These are phyloP conservation scores for Tortricodes alternella DNA, from an alignment of 2,888 invertebrate species.

Conservation along the genomic window DNA sequence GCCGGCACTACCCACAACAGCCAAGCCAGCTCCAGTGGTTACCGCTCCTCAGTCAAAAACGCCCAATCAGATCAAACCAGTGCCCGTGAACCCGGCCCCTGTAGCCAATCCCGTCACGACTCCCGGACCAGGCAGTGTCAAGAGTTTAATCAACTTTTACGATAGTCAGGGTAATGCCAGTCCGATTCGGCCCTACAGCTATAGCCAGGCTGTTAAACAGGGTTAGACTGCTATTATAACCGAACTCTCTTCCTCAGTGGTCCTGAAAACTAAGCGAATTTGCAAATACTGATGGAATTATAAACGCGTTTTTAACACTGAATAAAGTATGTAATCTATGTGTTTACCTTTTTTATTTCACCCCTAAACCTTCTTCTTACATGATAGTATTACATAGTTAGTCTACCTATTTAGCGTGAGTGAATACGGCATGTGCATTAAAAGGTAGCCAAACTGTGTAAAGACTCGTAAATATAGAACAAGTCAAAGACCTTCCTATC, in stretches of 20 bases:
- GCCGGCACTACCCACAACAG: constrained; percentile 25
- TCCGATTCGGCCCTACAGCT: constrained; percentile 68
- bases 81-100: constrained; percentile 57
- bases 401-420: no score
- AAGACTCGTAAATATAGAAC: constrained; percentile 44
- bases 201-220: constrained; percentile 76
- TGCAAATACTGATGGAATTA: no score
- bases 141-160: constrained; percentile 68
- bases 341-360: no score
- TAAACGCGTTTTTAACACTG: no score
- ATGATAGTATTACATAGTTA: no score
- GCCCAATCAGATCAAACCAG: constrained; percentile 56
- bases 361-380: no score
- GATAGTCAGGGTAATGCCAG: constrained; percentile 71
- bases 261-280: no score
- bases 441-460: no score
- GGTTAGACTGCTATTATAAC: constrained; percentile 47
- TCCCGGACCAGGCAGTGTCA: constrained; percentile 69
- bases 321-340: no score
- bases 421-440: no score
- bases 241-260: no score
- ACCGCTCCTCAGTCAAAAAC: constrained; percentile 35
- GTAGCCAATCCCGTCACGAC: constrained; percentile 57
- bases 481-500: constrained; percentile 63
- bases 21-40: constrained; percentile 33